Base-by-base conservation (phyloP, 2,888 invertebrate genomes). In the Drosophila atroscutellata region DNA sequence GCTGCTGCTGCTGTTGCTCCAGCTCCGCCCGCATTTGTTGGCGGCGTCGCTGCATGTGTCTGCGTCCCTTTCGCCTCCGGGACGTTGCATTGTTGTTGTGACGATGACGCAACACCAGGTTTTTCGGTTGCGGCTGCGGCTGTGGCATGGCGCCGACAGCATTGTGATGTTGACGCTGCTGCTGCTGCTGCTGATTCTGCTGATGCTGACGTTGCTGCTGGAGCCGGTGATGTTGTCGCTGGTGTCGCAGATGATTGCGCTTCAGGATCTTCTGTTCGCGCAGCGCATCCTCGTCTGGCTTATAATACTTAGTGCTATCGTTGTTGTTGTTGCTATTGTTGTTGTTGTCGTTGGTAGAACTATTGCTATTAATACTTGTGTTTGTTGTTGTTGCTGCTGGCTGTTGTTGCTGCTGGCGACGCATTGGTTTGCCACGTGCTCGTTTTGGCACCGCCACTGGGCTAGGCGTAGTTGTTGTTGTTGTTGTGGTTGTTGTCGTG, bases 121-220 rank as follows among this genome's bases (percentile, higher is more conserved):
- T 92, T 71, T 91, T 91, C 18, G 88, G 89, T 63, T 91, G 90
- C 24, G 90, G 84, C 59, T 91, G 90, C 20, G 90, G 84, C 60
- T 85, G 75, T 5, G 51, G 66, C 80, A 82, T 80, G 37, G 72
- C 78, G n/a, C 68, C 73, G 15, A 45, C 72, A 24, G 75, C 78
- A 34, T 67, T 50, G 15, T 18, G n/a, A 37, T 49, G 76, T 37
- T 61, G 74, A 60, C 76, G 81, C 3, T 77, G 80, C 9, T 80
- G 83, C 45, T 76, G 77, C 11, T 61, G 80, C 9, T 80, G 83
- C 37, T 76, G 77, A 9, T 61, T 56, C 39, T 72, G 59, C 67
- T 60, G 56, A 36, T 62, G 62, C 58, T 75, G 75, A n/a, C 42
- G 69, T 37, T 55, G 66, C 26, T 55, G 58, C 39, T 63, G 59